Percentiles rank a stretch among this genome's conserved stretches.
These are phyloP conservation scores for Isaurus tuberculatus DNA, from an alignment of 92 coral and sea anemone species.

Conservation along the genomic window DNA sequence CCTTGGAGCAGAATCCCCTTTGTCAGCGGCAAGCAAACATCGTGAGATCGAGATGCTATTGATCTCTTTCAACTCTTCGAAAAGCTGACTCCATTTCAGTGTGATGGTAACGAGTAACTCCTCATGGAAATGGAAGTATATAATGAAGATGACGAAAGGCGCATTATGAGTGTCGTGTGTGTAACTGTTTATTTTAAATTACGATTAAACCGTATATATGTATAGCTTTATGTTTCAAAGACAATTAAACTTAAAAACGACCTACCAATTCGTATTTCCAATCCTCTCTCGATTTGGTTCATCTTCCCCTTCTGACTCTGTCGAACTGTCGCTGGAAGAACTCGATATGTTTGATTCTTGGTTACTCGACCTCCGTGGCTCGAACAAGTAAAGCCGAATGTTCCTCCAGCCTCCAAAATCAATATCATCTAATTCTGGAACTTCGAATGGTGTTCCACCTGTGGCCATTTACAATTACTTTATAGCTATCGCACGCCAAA, in stretches of 20 bases:
- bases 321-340: not conserved
- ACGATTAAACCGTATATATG: not conserved
- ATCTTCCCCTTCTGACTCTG: constrained; percentile 9
- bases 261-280: constrained; percentile 26
- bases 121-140: not conserved
- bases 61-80: too few relatives aligned
- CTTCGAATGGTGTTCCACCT: not conserved
- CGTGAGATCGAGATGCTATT: too few relatives aligned
- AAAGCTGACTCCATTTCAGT: too few relatives aligned
- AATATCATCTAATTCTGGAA: constrained; percentile 23
- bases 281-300: constrained; percentile 25
- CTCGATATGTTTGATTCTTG: not conserved
- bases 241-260: not conserved
- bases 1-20: too few relatives aligned
- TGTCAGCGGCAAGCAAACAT: too few relatives aligned
- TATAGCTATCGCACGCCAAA: not conserved
- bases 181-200: not conserved
- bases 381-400: constrained; percentile 11
- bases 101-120: too few relatives aligned
- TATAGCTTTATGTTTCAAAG: not conserved
- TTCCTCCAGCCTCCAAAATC: constrained; percentile 25
- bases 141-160: not conserved
- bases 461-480: constrained; percentile 14
- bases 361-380: not conserved
- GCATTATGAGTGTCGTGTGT: not conserved